A percentile compares a stretch with the other conserved stretches of the same genome.
These are phyloP conservation scores for Clupea harengus DNA, from an alignment of 2,113 vertebrate species.

Conservation along the genomic window DNA sequence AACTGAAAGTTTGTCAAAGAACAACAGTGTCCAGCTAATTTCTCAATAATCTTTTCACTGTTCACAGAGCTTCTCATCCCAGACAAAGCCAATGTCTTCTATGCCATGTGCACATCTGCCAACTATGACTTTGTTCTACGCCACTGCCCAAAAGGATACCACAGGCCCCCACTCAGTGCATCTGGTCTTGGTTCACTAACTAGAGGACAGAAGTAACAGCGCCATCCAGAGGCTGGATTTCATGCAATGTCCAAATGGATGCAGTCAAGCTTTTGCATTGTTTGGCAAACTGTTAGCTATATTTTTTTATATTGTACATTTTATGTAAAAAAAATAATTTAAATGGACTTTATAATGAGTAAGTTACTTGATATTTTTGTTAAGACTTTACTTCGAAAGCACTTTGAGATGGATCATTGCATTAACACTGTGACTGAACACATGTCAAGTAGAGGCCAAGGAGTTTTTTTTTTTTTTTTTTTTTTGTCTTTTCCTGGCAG, in stretches of 20 bases:
- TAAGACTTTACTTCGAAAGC: neutral
- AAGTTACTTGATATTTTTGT: neutral
- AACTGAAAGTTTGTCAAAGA: neutral
- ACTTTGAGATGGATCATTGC: neutral
- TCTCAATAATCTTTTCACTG: neutral
- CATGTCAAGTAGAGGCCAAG: neutral
- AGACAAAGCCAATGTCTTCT: constrained; percentile 83
- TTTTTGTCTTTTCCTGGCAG: neutral
- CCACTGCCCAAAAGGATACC: constrained; percentile 50
- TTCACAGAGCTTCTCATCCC: constrained; percentile 80
- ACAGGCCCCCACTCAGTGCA: constrained; percentile 47
- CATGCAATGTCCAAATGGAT: neutral
- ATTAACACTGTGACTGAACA: neutral
- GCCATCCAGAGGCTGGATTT: constrained; percentile 27
- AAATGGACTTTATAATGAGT: neutral
- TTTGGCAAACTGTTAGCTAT: neutral
- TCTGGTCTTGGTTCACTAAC: neutral
- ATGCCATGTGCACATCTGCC: constrained; percentile 78
- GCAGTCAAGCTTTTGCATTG: neutral
- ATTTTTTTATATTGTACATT: constrained; percentile 10
- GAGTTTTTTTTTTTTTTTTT: neutral
- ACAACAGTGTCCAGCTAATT: neutral
- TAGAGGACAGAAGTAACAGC: constrained; percentile 22
- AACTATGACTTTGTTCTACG: constrained; percentile 79
- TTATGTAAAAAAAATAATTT: constrained; percentile 6